Conservation (phyloP, 2,888 invertebrate genomes). For the Agrochola circellaris region DNA sequence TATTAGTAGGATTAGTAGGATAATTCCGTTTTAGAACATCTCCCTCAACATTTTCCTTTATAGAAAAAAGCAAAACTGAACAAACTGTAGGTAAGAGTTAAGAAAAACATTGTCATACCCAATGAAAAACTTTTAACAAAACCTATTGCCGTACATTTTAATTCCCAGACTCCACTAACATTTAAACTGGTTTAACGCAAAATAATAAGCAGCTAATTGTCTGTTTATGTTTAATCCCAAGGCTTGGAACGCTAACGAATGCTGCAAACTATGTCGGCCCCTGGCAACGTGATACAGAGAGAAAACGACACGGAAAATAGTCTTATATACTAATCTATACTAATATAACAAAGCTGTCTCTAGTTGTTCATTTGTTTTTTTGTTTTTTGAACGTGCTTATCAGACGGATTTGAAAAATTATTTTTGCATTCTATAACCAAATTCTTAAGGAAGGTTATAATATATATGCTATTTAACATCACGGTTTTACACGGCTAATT, state of each 20-base stretch:
- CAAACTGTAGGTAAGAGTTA: not conserved
- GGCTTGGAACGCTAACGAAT: constrained; percentile 8
- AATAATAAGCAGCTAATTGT: constrained; percentile 27
- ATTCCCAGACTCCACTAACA: not conserved
- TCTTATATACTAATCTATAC: too few species aligned
- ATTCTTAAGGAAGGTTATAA: too few species aligned
- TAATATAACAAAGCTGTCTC: too few species aligned
- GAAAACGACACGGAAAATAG: constrained; percentile 21
- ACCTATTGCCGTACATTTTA: not conserved
- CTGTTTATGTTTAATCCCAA: constrained; percentile 26
- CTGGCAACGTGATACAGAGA: not conserved
- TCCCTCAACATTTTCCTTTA: too few species aligned
- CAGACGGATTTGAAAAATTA: too few species aligned
- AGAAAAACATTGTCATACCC: not conserved
- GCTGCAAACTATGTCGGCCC: not conserved
- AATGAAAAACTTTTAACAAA: not conserved
- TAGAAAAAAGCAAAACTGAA: not conserved
- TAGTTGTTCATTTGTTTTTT: too few species aligned
- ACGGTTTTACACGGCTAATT: too few species aligned
- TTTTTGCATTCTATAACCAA: too few species aligned
- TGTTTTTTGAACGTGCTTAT: too few species aligned
- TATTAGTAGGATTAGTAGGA: too few species aligned
- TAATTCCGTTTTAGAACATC: too few species aligned
- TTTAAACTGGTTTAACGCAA: not conserved
- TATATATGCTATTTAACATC: too few species aligned